Conservation (phyloP, 2,113 vertebrate genomes). For the Odocoileus hemionus region DNA sequence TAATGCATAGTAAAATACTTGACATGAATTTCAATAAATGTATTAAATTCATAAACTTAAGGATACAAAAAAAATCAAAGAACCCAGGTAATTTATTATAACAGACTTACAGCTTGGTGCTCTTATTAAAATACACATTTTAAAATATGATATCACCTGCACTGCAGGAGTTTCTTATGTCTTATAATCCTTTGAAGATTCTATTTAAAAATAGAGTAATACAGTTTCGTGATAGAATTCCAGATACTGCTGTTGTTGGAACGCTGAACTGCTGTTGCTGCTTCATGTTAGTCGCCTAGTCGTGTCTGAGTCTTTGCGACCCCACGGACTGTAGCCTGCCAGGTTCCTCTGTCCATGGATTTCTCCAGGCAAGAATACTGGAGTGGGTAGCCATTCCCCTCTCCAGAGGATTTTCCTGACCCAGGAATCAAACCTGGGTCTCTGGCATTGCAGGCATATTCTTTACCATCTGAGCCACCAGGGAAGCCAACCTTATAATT, state of each 20-base stretch:
- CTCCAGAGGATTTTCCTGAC: not conserved
- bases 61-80: not conserved
- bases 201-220: not conserved
- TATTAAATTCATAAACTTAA: not conserved
- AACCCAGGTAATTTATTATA: not conserved
- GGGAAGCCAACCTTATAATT: not conserved
- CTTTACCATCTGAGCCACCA: not conserved
- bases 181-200: not conserved
- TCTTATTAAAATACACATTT: not conserved
- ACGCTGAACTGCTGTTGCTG: not conserved
- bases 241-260: not conserved
- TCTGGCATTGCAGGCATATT: not conserved
- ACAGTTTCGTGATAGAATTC: not conserved
- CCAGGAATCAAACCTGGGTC: not conserved
- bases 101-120: not conserved
- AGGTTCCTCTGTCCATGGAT: not conserved
- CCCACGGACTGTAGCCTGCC: not conserved
- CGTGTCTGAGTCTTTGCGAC: not conserved
- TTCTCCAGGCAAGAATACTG: not conserved
- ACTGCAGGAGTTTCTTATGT: not conserved
- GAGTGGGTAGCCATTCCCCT: not conserved
- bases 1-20: not conserved
- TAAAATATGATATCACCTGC: not conserved
- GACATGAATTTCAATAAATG: not conserved
- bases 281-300: not conserved